These are phyloP conservation scores for Meghimatium bilineatum DNA, from an alignment of 2,888 invertebrate genomes.

Conservation along the genomic window DNA sequence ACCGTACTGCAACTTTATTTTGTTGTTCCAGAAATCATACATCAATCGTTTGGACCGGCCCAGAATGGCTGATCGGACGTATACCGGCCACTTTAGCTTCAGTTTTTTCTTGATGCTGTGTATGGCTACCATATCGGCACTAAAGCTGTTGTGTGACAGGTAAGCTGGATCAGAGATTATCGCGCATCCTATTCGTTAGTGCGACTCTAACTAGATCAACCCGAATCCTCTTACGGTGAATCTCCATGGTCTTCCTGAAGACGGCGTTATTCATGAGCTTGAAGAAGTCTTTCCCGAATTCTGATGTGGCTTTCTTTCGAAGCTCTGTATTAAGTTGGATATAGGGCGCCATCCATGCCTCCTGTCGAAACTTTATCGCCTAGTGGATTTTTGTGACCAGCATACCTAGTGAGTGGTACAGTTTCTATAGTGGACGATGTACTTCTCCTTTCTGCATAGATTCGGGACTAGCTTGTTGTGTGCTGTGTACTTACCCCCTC, in stretches of 20 bases:
- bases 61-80: background rate
- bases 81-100: background rate
- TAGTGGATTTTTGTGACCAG: slow-evolving; percentile 52
- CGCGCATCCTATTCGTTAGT: background rate
- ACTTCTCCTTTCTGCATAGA: no score
- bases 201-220: background rate
- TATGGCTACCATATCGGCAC: background rate
- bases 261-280: slow-evolving; percentile 27
- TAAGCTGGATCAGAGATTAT: background rate
- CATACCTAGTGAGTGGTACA: no score
- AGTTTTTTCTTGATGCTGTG: background rate
- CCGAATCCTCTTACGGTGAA: background rate
- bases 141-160: background rate
- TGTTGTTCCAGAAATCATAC: background rate
- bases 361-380: slow-evolving; percentile 65
- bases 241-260: slow-evolving; percentile 24
- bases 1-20: background rate
- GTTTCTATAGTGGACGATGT: no score
- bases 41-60: background rate
- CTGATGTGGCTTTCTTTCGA: slow-evolving; percentile 57
- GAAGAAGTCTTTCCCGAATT: slow-evolving; percentile 72
- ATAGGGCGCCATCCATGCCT: background rate
- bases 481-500: no score
- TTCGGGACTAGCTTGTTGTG: no score
- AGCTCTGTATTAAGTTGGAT: background rate